Evolutionary conservation across 2,888 invertebrate species (phyloP), one percentile per base, ranked within the genome.

Genomic region (Hylaea fasciaria): DNA sequence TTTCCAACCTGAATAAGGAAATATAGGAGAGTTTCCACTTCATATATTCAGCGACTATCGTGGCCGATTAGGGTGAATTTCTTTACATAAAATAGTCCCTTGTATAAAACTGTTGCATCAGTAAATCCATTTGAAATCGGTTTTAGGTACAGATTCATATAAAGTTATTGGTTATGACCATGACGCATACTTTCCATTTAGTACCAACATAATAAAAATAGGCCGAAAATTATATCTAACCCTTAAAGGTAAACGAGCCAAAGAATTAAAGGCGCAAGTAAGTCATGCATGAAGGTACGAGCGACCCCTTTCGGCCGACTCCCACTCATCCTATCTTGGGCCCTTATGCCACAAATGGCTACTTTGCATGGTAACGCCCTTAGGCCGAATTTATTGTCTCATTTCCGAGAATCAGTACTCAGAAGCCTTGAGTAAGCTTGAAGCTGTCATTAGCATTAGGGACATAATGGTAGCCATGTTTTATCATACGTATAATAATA

Each of bases 371-470:
- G 63, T 68, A 68, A 62, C 62, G 40, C 64, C 46, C 57, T 62
- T 62, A 65, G 64, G 62, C 32, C 48, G 61, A 63, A 73, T 74
- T 76, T 74, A 74, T 63, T 55, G 61, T 58, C 65, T 69, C 64
- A 80, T 80, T 75, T 80, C 79, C 78, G 70, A 67, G 69, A 60
- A 61, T 45, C 70, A 66, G 70, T 73, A 74, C 74, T 73, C 74
- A 76, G 48, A 47, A 54, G 32, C 39, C 46, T 41, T 51, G 45
- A 46, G 28, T 60, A 41, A 55, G 45, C 37, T 12, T 32, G 32
- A 22, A 32, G 32, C 32, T 52, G 10, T 43, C 47, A 32, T 54
- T 47, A 47, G 37, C 12, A 11, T 10, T 11, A 7, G 7, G 40
- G 40, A n/a, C n/a, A 12, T 40, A 2, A 39, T 8, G 35, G 35